phyloP scores from a whole-genome alignment of 2,888 invertebrate species.

The Eulithis prunata region DNA sequence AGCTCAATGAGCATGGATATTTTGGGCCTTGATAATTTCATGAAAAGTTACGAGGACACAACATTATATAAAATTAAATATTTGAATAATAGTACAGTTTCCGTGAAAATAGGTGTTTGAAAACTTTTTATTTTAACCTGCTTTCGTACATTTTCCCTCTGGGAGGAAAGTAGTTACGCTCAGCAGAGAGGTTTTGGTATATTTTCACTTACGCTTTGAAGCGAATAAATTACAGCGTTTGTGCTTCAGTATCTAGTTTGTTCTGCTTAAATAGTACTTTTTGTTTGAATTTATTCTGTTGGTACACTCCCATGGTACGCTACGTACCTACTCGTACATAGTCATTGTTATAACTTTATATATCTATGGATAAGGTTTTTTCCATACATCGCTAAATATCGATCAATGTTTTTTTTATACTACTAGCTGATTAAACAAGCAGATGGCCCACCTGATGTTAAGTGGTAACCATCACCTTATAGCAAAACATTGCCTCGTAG shows the following conservation, averaged over 20 bases:
- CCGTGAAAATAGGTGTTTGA: conserved; percentile 50
- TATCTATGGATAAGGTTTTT: too few species aligned
- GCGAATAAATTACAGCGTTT: conserved; percentile 68
- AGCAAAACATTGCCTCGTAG: too few species aligned
- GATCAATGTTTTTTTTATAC: too few species aligned
- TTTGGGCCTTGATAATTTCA: background rate
- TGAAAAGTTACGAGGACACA: conserved; percentile 5
- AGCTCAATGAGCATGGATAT: background rate
- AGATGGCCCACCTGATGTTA: too few species aligned
- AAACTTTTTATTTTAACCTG: conserved; percentile 66
- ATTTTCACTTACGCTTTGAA: conserved; percentile 61
- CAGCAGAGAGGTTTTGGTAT: conserved; percentile 56
- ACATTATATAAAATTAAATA: conserved; percentile 8
- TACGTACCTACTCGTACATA: background rate
- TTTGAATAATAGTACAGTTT: conserved; percentile 8
- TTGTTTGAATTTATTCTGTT: conserved; percentile 9
- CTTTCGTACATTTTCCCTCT: conserved; percentile 51
- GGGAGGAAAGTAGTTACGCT: conserved; percentile 50
- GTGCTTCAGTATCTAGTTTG: conserved; percentile 34
- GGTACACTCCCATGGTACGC: background rate
- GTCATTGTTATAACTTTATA: background rate
- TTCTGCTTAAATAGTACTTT: conserved; percentile 18
- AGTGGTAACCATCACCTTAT: too few species aligned
- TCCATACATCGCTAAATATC: too few species aligned
- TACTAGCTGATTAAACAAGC: too few species aligned